phyloP scores from a whole-genome alignment of 2,888 invertebrate genomes.

The Ctena decussata region DNA sequence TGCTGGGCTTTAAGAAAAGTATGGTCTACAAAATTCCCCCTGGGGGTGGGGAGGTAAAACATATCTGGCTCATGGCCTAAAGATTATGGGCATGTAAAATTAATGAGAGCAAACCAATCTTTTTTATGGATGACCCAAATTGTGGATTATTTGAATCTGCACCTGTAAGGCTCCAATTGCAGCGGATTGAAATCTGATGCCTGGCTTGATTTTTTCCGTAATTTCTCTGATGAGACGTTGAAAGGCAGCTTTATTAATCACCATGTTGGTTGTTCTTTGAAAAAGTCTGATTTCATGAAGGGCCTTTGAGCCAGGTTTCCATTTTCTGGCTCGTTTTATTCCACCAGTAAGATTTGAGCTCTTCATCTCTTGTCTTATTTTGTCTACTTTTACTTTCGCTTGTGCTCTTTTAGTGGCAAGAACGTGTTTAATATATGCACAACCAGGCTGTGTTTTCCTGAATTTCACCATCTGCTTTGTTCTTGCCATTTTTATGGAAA shows the following conservation, averaged over 20 bases:
- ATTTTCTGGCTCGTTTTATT: slow-evolving; percentile 31
- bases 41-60: no score
- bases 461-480: slow-evolving; percentile 18
- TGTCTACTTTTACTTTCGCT: background rate
- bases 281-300: slow-evolving; percentile 50
- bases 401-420: slow-evolving; percentile 22
- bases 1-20: no score
- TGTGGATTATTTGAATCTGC: background rate
- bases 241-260: slow-evolving; percentile 44
- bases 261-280: slow-evolving; percentile 46
- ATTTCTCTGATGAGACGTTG: slow-evolving; percentile 51
- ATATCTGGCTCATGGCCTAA: no score
- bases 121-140: no score
- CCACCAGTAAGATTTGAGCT: slow-evolving; percentile 39
- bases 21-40: no score
- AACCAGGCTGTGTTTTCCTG: background rate
- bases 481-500: slow-evolving; percentile 17
- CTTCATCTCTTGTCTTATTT: background rate
- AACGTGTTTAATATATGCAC: slow-evolving; percentile 26
- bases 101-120: no score
- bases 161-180: slow-evolving; percentile 54
- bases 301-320: slow-evolving; percentile 36
- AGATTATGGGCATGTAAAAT: no score
- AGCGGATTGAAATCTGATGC: slow-evolving; percentile 39
- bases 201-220: background rate